Evolutionary conservation across 2,797 vertebrate species (phyloP).

Genomic region (Galago senegalensis): DNA sequence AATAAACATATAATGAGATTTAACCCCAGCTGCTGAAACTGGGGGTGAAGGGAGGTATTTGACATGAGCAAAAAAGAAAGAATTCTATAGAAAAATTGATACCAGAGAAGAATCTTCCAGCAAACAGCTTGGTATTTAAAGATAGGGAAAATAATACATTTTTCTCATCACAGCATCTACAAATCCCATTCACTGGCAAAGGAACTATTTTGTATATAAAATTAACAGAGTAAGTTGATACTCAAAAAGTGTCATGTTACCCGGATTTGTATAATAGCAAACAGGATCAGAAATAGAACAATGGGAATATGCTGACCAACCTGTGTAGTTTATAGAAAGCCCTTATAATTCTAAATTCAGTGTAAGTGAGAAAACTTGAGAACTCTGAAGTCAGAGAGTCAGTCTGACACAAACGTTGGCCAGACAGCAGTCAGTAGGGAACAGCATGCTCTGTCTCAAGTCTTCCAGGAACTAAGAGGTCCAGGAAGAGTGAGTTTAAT

Average conservation of each 20-base stretch:
- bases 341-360: neutral
- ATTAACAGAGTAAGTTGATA: slow-evolving; percentile 15
- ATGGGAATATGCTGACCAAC: slow-evolving; percentile 15
- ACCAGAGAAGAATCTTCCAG: slow-evolving; percentile 55
- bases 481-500: neutral
- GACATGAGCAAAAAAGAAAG: neutral
- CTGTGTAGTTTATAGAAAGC: slow-evolving; percentile 4
- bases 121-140: slow-evolving; percentile 53
- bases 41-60: neutral
- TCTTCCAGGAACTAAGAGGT: neutral
- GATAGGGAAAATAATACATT: neutral
- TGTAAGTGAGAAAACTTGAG: slow-evolving; percentile 4
- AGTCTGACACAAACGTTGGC: neutral
- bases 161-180: neutral
- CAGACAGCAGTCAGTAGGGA: neutral
- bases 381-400: neutral
- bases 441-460: neutral
- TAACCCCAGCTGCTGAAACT: neutral
- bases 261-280: slow-evolving; percentile 27
- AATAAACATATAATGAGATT: neutral
- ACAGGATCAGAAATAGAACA: slow-evolving; percentile 4
- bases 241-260: neutral
- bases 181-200: slow-evolving; percentile 21
- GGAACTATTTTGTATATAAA: slow-evolving; percentile 56
- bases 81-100: slow-evolving; percentile 36